These are phyloP conservation scores for Apotomis betuletana DNA, from an alignment of 2,888 invertebrate species.

Conservation along the genomic window DNA sequence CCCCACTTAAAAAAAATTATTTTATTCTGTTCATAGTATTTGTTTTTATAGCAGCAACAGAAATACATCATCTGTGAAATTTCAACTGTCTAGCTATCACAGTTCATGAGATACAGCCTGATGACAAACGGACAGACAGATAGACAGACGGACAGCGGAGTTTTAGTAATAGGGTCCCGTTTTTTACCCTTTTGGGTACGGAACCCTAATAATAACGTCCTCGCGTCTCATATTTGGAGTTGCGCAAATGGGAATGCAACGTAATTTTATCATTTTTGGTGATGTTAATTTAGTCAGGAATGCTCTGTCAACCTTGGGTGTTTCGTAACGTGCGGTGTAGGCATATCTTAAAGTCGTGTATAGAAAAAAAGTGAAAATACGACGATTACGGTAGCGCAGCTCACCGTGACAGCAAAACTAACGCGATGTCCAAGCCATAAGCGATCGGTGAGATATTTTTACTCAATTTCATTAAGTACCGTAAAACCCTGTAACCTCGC, in stretches of 20 bases:
- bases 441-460: background rate
- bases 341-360: conserved; percentile 56
- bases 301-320: conserved; percentile 47
- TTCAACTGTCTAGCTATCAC: no score
- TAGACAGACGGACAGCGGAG: no score
- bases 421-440: conserved; percentile 36
- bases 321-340: conserved; percentile 44
- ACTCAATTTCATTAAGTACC: no score
- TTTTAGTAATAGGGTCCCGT: no score
- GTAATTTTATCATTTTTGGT: conserved; percentile 30
- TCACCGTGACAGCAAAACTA: conserved; percentile 57
- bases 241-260: conserved; percentile 10
- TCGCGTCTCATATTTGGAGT: conserved; percentile 3
- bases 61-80: no score
- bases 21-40: no score
- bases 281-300: conserved; percentile 29
- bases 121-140: no score
- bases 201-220: background rate
- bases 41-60: no score
- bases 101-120: no score
- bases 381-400: conserved; percentile 56
- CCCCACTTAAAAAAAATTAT: no score
- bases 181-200: no score
- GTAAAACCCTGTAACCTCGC: no score
- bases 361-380: conserved; percentile 64